phyloP scores from a whole-genome alignment of 2,797 vertebrate species.

The Loriculus beryllinus region DNA sequence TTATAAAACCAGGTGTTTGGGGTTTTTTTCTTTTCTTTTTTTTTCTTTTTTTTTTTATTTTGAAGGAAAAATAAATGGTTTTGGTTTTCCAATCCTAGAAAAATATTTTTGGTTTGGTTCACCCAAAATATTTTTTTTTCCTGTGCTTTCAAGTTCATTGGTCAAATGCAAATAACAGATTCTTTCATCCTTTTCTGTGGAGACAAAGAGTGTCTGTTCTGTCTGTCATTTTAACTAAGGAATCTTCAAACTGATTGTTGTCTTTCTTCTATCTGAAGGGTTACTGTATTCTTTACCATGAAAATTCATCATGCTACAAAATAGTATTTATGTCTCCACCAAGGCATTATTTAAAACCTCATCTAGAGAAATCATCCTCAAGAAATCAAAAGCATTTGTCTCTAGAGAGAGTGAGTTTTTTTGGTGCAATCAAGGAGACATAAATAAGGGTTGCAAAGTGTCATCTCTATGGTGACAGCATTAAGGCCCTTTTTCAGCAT shows the following conservation, averaged over 20 bases:
- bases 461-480: conserved; percentile 18
- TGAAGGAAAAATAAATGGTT: neutral
- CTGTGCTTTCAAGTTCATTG: neutral
- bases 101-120: neutral
- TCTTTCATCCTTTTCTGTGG: neutral
- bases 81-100: neutral
- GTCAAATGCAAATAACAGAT: neutral
- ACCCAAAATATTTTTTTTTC: conserved; percentile 1
- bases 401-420: neutral
- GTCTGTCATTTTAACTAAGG: neutral
- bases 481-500: neutral
- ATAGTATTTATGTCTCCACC: conserved; percentile 7
- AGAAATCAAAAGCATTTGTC: neutral
- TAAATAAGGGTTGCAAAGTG: neutral
- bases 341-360: conserved; percentile 12
- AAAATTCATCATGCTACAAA: neutral
- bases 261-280: neutral
- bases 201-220: conserved; percentile 9
- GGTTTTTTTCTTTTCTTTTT: no score
- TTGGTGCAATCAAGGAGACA: conserved; percentile 16
- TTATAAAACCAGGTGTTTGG: neutral
- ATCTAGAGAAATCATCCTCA: neutral
- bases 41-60: neutral
- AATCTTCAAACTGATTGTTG: neutral
- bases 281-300: neutral